phyloP scores from a whole-genome alignment of 2,113 vertebrate species.

The Butorides virescens region DNA sequence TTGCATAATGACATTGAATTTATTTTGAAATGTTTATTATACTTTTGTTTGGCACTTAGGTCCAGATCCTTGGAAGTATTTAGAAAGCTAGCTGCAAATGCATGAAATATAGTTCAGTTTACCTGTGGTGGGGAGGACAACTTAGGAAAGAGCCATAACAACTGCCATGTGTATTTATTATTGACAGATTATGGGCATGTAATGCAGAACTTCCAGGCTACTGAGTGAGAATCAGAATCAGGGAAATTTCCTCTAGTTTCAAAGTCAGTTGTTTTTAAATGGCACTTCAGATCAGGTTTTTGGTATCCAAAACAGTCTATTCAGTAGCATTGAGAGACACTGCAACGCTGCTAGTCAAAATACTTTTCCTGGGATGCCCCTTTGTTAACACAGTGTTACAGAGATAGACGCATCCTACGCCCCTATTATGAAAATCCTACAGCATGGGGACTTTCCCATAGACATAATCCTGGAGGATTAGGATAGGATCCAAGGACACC shows the following conservation, averaged over 20 bases:
- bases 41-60: background rate
- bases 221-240: background rate
- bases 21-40: background rate
- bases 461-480: constrained; percentile 54
- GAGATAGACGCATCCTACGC: background rate
- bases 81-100: background rate
- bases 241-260: background rate
- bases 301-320: background rate
- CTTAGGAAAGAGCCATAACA: background rate
- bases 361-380: constrained; percentile 10
- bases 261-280: background rate
- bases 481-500: constrained; percentile 50
- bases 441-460: background rate
- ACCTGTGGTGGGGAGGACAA: background rate
- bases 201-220: background rate
- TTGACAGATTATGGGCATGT: background rate
- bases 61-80: background rate
- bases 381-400: constrained; percentile 32
- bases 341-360: constrained; percentile 38
- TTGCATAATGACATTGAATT: background rate
- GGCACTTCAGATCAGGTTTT: background rate
- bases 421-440: constrained; percentile 50
- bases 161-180: background rate
- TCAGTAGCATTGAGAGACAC: background rate
- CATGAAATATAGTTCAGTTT: background rate